Evolutionary conservation across 2,797 vertebrate genomes (phyloP), one percentile per base, ranked within the genome.

Genomic region (Corythornis leucogaster): DNA sequence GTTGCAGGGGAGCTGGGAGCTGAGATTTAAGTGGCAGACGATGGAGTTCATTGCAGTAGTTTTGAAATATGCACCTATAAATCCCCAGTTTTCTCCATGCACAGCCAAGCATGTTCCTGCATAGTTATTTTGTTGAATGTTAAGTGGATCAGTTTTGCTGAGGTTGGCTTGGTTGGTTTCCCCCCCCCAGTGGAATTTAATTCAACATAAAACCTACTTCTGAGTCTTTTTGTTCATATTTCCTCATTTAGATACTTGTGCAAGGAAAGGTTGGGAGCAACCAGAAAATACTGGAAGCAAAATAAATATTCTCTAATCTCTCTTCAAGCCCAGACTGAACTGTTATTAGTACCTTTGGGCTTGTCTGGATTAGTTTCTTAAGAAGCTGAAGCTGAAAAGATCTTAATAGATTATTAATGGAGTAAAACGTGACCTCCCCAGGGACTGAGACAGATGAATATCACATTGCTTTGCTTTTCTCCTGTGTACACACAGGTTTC

Each of bases 331-430:
- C 64, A 45, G 43, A 42, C 33, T 80, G 58, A 57, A 92, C 85
- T 53, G 85, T 70, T 88, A 80, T 87, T 94, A 83, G 74, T 93
- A 71, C 70, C 92, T 57, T 31, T 63, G 62, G 58, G 62, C 67
- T 95, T 94, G 89, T 89, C 89, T 92, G 81, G 77, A 87, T 95
- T 96, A 93, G 73, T 89, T 81, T 79, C 92, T 95, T 93, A 89
- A 77, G 93, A 96, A 92, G 85, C 73, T 89, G 94, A 95, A 93
- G 87, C 87, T 48, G 80, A 94, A 87, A 64, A 93, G 92, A 93
- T 96, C 95, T 92, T 79, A 90, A 89, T 73, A 91, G 91, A 71
- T 96, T 89, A 95, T 94, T 92, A 92, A 88, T 95, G 90, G 93
- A 89, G 94, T 95, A 88, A 97, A 96, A 83, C 84, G 94, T 2